Percentiles rank a stretch among this genome's conserved stretches.
phyloP scores from a whole-genome alignment of 2,113 vertebrate species.

The Antigone vipio region DNA sequence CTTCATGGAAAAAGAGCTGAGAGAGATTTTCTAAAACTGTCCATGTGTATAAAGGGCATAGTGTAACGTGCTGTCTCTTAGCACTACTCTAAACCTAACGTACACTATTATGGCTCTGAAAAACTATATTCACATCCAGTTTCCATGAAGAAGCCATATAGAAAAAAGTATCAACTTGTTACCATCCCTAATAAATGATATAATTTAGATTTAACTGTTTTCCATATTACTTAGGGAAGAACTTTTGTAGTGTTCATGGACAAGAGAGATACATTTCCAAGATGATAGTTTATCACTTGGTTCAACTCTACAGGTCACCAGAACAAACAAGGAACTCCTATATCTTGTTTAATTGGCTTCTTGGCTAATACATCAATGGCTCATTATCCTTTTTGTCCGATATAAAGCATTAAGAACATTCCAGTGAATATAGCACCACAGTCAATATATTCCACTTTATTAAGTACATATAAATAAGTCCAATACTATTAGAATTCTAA shows the following conservation, averaged over 20 bases:
- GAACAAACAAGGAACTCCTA: background rate
- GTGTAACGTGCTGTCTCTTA: constrained; percentile 40
- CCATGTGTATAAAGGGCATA: constrained; percentile 37
- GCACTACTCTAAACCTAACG: background rate
- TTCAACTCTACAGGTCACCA: background rate
- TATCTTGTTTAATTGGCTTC: background rate
- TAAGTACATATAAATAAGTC: background rate
- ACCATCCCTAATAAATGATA: background rate
- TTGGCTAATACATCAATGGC: background rate
- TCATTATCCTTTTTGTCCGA: background rate
- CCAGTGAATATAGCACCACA: background rate
- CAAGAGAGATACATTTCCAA: background rate
- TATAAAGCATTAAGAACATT: background rate
- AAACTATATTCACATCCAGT: background rate
- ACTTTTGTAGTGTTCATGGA: background rate
- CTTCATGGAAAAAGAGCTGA: constrained; percentile 53
- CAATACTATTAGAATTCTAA: background rate
- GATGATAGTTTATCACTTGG: background rate
- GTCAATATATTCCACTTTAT: background rate
- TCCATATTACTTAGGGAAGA: background rate
- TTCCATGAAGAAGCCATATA: background rate
- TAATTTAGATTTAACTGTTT: background rate
- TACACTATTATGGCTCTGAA: background rate
- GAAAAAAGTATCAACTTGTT: background rate
- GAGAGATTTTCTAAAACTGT: constrained; percentile 59